A percentile compares a stretch with the other conserved stretches of the same genome.
phyloP scores from a whole-genome alignment of 2,888 invertebrate species.

The Scrobipalpa costella region DNA sequence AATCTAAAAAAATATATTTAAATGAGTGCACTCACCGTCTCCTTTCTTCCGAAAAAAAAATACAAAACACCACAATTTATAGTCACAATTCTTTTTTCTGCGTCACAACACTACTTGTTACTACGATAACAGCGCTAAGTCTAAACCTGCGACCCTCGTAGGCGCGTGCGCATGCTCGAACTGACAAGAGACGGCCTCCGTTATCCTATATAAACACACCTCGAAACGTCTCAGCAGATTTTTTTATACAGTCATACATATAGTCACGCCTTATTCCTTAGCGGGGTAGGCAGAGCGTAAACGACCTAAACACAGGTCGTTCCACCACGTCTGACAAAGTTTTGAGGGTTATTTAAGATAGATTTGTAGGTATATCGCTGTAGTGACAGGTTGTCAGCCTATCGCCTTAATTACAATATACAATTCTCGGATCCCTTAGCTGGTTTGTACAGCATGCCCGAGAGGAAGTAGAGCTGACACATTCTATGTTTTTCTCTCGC shows the following conservation, averaged over 20 bases:
- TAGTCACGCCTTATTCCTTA: too few species aligned
- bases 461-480: too few species aligned
- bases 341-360: too few species aligned
- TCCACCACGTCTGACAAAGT: too few species aligned
- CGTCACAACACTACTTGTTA: constrained; percentile 7
- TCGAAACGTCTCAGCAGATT: neutral
- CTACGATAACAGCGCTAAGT: neutral
- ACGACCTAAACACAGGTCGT: too few species aligned
- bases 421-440: too few species aligned
- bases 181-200: constrained; percentile 11
- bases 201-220: constrained; percentile 25
- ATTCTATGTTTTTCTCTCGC: too few species aligned
- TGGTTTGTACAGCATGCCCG: too few species aligned
- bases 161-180: constrained; percentile 16
- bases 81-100: neutral
- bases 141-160: neutral
- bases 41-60: constrained; percentile 6
- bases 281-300: too few species aligned
- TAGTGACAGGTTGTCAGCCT: too few species aligned
- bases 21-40: neutral
- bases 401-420: too few species aligned
- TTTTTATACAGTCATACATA: neutral
- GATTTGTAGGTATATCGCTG: too few species aligned
- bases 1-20: neutral
- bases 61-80: neutral